Evolutionary conservation across 2,888 invertebrate genomes (phyloP).

Genomic region (Ariolimax columbianus): DNA sequence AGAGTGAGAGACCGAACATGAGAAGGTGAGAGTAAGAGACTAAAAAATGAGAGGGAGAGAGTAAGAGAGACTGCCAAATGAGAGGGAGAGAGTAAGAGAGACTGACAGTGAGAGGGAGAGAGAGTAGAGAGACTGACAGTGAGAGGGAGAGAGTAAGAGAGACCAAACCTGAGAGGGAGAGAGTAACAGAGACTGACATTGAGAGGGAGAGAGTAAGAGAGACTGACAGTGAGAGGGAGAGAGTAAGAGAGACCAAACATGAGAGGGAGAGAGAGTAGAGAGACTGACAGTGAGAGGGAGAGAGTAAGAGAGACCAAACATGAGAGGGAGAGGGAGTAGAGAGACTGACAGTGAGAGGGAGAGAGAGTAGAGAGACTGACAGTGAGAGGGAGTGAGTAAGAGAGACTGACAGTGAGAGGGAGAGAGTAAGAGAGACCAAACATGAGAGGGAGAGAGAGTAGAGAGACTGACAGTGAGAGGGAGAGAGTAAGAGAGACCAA

Average conservation of each 20-base stretch:
- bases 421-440: too few species aligned
- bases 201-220: background rate
- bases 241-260: background rate
- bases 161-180: background rate
- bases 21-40: background rate
- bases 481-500: too few species aligned
- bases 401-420: too few species aligned
- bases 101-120: background rate
- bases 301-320: too few species aligned
- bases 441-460: background rate
- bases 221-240: background rate
- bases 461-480: too few species aligned
- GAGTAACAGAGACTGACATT: background rate
- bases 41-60: background rate
- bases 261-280: background rate
- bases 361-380: too few species aligned
- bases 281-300: background rate
- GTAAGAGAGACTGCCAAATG: background rate
- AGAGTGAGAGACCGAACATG: background rate
- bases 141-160: background rate
- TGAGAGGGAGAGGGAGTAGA: background rate
- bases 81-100: background rate
- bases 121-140: background rate
- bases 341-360: background rate
- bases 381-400: too few species aligned